Percentiles rank a stretch among this genome's conserved stretches.
Conservation (phyloP, 2,797 vertebrate genomes). For the Tenualosa ilisha region DNA sequence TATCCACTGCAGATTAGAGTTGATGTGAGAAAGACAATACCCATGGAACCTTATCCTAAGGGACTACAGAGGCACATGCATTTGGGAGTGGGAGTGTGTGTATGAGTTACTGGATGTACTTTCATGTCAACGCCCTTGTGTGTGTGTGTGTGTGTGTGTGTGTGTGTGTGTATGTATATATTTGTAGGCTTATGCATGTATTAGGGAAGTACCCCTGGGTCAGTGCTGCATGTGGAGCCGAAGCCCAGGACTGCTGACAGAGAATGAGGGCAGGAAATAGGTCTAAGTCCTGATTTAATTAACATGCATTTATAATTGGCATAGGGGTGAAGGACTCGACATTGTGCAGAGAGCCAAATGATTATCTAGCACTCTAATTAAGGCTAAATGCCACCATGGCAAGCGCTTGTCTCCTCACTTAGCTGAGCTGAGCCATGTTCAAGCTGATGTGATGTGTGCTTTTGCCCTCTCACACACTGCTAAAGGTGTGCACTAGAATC, state of each 20-base stretch:
- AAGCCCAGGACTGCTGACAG: conserved; percentile 3
- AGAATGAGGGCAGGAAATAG: not conserved
- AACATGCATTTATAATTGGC: conserved; percentile 57
- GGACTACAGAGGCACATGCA: not conserved
- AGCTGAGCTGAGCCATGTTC: not conserved
- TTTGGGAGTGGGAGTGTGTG: not conserved
- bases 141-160: not conserved
- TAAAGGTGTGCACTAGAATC: not conserved
- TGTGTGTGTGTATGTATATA: not conserved
- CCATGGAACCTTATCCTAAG: not conserved
- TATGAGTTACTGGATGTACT: not conserved
- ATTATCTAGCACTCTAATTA: conserved; percentile 38
- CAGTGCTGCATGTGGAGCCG: not conserved
- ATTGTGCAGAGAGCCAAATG: conserved; percentile 30
- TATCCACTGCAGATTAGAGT: not conserved
- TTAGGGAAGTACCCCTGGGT: not conserved
- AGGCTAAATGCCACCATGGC: not conserved
- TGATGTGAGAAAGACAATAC: conserved; percentile 7
- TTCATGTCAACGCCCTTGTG: not conserved
- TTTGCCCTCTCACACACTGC: not conserved
- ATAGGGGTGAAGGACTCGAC: conserved; percentile 34
- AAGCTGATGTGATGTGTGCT: not conserved
- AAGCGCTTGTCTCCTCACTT: not conserved
- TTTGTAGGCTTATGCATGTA: not conserved
- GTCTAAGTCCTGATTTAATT: conserved; percentile 44